Percentiles rank a stretch among this genome's conserved stretches.
phyloP scores from a whole-genome alignment of 2,113 vertebrate species.

The Dryoscopus gambensis region DNA sequence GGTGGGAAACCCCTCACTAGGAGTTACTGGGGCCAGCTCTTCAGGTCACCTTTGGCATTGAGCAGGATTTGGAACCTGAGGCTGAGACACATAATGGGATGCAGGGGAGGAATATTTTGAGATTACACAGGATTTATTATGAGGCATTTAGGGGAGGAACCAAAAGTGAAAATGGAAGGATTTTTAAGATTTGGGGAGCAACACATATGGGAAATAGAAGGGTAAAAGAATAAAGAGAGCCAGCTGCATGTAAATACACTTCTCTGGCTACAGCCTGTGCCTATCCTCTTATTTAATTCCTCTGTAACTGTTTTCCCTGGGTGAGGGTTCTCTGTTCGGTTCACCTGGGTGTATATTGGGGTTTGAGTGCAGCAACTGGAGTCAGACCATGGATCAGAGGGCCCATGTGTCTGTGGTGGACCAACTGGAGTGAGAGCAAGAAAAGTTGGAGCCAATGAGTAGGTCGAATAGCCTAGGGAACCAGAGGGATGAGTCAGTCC shows the following conservation, averaged over 20 bases:
- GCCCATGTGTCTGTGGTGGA: accelerated
- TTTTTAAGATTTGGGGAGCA: neutral
- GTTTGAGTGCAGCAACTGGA: neutral
- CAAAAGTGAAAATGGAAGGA: neutral
- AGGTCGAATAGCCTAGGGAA: neutral
- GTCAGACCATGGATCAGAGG: neutral
- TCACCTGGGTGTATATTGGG: neutral
- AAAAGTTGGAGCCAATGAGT: neutral
- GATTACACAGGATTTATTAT: neutral
- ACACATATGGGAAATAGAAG: neutral
- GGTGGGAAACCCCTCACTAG: neutral
- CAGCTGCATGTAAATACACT: neutral
- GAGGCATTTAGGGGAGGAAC: neutral
- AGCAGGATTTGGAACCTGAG: neutral
- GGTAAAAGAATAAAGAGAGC: neutral
- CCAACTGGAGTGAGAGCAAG: neutral
- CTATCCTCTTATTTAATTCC: neutral
- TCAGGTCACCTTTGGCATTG: too few relatives aligned
- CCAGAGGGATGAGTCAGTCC: neutral
- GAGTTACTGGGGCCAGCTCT: neutral
- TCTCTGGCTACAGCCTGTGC: neutral
- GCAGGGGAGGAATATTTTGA: neutral
- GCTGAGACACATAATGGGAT: neutral
- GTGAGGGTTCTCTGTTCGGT: neutral
- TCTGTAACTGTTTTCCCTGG: neutral